Evolutionary conservation across 37 sponge, comb jelly and placozoan genomes (phyloP).

Genomic region (Beroe ovata): DNA sequence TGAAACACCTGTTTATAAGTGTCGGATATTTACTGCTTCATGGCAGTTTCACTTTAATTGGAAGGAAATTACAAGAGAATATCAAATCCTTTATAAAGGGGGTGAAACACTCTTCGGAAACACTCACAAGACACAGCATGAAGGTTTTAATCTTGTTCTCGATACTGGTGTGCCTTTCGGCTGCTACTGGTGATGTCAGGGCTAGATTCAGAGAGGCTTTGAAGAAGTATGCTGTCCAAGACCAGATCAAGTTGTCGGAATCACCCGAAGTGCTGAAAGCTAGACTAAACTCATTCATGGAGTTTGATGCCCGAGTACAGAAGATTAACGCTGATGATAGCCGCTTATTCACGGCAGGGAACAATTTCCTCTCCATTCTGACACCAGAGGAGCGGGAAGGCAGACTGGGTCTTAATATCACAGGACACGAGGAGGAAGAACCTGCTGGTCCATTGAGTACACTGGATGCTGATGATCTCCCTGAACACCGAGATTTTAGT

Average conservation of each 20-base stretch:
- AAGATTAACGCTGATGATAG: neutral
- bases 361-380: slow-evolving; percentile 37
- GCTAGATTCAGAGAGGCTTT: neutral
- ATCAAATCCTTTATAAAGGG: no score
- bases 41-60: no score
- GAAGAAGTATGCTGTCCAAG: neutral
- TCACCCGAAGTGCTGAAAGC: neutral
- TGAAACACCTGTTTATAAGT: no score
- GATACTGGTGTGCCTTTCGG: no score
- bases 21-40: no score
- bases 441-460: neutral
- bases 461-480: no score
- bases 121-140: no score
- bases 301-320: neutral
- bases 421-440: neutral
- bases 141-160: no score
- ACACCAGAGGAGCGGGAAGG: slow-evolving; percentile 8
- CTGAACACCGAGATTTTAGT: slow-evolving; percentile 1
- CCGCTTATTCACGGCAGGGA: neutral
- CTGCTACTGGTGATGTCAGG: no score
- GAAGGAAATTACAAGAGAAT: no score
- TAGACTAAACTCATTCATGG: slow-evolving; percentile 14
- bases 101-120: no score
- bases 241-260: neutral
- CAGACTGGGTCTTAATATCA: neutral